Evolutionary conservation across 2,888 invertebrate species (phyloP), one percentile per base, ranked within the genome.

Genomic region (Agonopterix heracliana): DNA sequence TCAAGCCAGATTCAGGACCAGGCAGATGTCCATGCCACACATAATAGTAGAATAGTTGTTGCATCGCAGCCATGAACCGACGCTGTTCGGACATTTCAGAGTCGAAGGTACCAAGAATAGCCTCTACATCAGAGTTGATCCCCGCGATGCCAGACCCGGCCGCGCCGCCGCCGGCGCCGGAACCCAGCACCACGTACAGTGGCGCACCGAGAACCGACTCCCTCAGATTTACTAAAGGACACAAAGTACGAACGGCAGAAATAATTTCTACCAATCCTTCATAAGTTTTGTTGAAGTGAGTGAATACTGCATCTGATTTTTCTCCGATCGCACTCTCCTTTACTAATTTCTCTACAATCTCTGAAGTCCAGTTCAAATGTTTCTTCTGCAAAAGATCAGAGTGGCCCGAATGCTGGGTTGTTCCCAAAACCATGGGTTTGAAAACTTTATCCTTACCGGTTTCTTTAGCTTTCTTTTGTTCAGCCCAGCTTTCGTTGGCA

Each of bases 21-120:
- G 91, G 83, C 49, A 94, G 83, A 56, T 90, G 90, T n/a, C 94
- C 95, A 58, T 93, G 92, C 90, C 93, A 92, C 1, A 95, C 94
- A 64, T 91, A 96, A 63, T 94, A 92, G 76, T 95, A 95, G 78
- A 96, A 96, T 34, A 95, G 78, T 56, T 93, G 92, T 68, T 95
- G 95, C 90, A 96, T 94, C 9, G 95, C 93, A 0, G 93, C 91
- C 59, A 94, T 91, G 68, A 92, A 96, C 12, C 93, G 89, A 41
- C 93, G 90, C 68, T 95, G 94, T 62, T 93, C 93, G 0, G 93
- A 91, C 40, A 92, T 92, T 60, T 91, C 91, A 0, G 93, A 92
- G 52, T 93, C 92, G 61, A 93, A 95, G 10, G 92, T 90, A 0
- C 94, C 95, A 44, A 96, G 89, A 59, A 96, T 96, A 0, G 95